A percentile compares a stretch with the other conserved stretches of the same genome.
These are phyloP conservation scores for Centruroides sculpturatus DNA, from an alignment of 1,140 invertebrate genomes.

Conservation along the genomic window DNA sequence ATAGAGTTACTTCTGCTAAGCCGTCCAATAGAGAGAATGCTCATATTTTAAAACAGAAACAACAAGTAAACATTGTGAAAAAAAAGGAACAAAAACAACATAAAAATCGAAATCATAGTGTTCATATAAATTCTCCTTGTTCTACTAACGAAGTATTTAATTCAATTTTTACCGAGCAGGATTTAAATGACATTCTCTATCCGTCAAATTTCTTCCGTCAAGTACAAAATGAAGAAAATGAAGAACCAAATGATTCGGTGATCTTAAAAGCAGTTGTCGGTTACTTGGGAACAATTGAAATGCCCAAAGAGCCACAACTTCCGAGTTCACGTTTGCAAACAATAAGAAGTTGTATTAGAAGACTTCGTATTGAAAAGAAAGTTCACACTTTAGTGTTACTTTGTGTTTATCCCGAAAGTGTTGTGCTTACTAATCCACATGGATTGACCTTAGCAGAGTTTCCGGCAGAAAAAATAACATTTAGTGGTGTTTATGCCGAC, in stretches of 20 bases:
- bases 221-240: constrained; percentile 15
- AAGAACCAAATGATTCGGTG: constrained; percentile 13
- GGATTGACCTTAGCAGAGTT: constrained; percentile 53
- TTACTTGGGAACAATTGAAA: constrained; percentile 88
- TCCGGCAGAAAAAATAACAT: constrained; percentile 67
- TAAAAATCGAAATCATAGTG: constrained; percentile 8
- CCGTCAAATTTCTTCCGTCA: constrained; percentile 18
- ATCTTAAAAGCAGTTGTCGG: constrained; percentile 73
- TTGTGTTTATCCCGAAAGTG: constrained; percentile 59
- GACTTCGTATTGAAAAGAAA: constrained; percentile 74
- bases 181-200: constrained; percentile 23
- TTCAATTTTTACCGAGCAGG: constrained; percentile 22
- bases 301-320: constrained; percentile 62
- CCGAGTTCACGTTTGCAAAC: constrained; percentile 46
- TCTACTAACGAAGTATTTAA: constrained; percentile 10
- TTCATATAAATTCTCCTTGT: constrained; percentile 7
- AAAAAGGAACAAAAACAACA: constrained; percentile 7
- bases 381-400: constrained; percentile 72
- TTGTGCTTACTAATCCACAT: constrained; percentile 55
- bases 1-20: no score
- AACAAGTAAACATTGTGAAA: constrained; percentile 1
- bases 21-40: no score
- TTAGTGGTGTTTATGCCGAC: constrained; percentile 70
- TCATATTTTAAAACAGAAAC: not conserved
- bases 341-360: constrained; percentile 64